These are phyloP conservation scores for Drosophila takahashii DNA, from an alignment of 1,140 invertebrate species.

Conservation along the genomic window DNA sequence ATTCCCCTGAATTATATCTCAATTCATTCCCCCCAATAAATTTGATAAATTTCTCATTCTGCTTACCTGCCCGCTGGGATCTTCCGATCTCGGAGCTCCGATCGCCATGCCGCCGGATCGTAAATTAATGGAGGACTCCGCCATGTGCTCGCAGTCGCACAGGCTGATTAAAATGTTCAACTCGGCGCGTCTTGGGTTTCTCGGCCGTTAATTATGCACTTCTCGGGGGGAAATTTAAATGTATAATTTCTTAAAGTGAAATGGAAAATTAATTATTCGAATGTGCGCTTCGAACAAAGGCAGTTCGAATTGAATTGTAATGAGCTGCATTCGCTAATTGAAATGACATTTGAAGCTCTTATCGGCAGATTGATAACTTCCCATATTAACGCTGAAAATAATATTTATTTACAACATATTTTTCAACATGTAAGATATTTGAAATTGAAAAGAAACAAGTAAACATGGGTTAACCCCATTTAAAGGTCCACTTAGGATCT, in stretches of 20 bases:
- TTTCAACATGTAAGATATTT: background rate
- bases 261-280: conserved; percentile 72
- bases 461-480: background rate
- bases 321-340: conserved; percentile 54
- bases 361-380: background rate
- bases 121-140: conserved; percentile 66
- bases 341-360: conserved; percentile 35
- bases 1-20: conserved; percentile 80
- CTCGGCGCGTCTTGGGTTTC: conserved; percentile 49
- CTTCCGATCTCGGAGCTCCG: conserved; percentile 25
- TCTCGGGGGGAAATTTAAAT: conserved; percentile 57
- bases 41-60: conserved; percentile 80
- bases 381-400: background rate
- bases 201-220: conserved; percentile 69
- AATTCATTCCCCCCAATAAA: conserved; percentile 75
- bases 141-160: conserved; percentile 3
- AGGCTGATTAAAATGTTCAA: conserved; percentile 74
- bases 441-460: background rate
- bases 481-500: conserved; percentile 1
- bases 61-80: conserved; percentile 66
- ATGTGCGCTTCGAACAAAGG: conserved; percentile 42
- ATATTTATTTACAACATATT: background rate
- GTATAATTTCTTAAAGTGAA: conserved; percentile 58
- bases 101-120: conserved; percentile 44
- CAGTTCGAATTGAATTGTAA: conserved; percentile 55